Conservation (phyloP, 2,888 invertebrate genomes). For the Polydrusus cervinus region DNA sequence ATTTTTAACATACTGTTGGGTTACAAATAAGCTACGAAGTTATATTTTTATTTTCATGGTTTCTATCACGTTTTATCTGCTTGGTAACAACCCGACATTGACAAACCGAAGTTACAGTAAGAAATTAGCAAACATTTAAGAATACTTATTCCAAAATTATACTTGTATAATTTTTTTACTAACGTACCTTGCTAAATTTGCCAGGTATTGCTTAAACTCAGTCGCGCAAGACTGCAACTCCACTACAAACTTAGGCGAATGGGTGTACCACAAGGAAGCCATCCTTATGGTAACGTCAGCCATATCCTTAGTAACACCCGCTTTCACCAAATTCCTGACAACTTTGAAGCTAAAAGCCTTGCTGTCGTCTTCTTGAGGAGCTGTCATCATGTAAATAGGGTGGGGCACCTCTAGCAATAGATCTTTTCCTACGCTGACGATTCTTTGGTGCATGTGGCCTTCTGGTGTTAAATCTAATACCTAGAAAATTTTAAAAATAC, state of each 20-base stretch:
- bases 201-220: slow-evolving; percentile 91
- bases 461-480: slow-evolving; percentile 90
- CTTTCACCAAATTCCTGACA: slow-evolving; percentile 64
- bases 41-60: too few relatives aligned
- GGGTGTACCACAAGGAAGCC: slow-evolving; percentile 95
- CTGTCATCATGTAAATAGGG: slow-evolving; percentile 66
- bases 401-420: slow-evolving; percentile 75
- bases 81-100: too few relatives aligned
- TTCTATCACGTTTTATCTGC: background rate
- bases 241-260: slow-evolving; percentile 88
- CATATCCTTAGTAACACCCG: slow-evolving; percentile 58
- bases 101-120: too few relatives aligned
- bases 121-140: too few relatives aligned
- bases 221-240: slow-evolving; percentile 92
- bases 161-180: too few relatives aligned
- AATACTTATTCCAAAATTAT: too few relatives aligned
- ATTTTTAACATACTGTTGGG: too few relatives aligned
- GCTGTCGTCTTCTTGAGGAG: slow-evolving; percentile 63
- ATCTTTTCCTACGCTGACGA: slow-evolving; percentile 88
- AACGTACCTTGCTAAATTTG: slow-evolving; percentile 81
- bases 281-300: slow-evolving; percentile 76
- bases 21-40: too few relatives aligned
- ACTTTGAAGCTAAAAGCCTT: slow-evolving; percentile 75
- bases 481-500: slow-evolving; percentile 31
- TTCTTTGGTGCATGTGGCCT: slow-evolving; percentile 87